phyloP scores from a whole-genome alignment of 1,140 invertebrate genomes.

The Drosophila cardini region DNA sequence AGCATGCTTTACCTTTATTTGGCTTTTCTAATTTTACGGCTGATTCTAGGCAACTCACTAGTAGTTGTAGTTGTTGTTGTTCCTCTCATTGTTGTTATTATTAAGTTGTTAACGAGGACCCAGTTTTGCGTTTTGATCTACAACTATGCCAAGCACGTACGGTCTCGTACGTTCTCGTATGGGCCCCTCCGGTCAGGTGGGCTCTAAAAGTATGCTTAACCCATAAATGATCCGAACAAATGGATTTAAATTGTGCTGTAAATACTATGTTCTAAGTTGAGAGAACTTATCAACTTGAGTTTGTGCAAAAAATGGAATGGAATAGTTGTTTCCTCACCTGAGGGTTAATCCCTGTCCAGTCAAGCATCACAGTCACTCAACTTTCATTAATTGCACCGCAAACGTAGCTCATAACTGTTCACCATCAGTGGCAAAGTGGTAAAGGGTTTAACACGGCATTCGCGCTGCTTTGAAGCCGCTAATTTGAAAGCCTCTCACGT shows the following conservation, averaged over 20 bases:
- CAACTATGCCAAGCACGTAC: conserved; percentile 55
- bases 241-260: conserved; percentile 1
- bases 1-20: conserved; percentile 32
- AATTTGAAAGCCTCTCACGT: conserved; percentile 61
- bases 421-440: conserved; percentile 26
- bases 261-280: too few species aligned
- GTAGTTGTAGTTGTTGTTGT: conserved; percentile 1
- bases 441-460: background rate
- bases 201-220: conserved; percentile 52
- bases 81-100: conserved; percentile 25
- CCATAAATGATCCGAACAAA: conserved; percentile 24
- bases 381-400: conserved; percentile 66
- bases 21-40: conserved; percentile 39
- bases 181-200: conserved; percentile 16
- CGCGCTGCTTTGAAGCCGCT: conserved; percentile 1
- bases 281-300: too few species aligned
- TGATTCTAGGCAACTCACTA: background rate
- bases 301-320: background rate
- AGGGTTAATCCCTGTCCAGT: conserved; percentile 5
- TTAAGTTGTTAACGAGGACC: conserved; percentile 59
- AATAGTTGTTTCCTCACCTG: background rate
- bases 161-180: conserved; percentile 8
- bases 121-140: conserved; percentile 28
- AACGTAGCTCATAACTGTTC: conserved; percentile 38
- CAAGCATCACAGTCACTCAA: conserved; percentile 24